Base-by-base conservation (phyloP, 2,888 invertebrate species). In the Pheosia gnoma region DNA sequence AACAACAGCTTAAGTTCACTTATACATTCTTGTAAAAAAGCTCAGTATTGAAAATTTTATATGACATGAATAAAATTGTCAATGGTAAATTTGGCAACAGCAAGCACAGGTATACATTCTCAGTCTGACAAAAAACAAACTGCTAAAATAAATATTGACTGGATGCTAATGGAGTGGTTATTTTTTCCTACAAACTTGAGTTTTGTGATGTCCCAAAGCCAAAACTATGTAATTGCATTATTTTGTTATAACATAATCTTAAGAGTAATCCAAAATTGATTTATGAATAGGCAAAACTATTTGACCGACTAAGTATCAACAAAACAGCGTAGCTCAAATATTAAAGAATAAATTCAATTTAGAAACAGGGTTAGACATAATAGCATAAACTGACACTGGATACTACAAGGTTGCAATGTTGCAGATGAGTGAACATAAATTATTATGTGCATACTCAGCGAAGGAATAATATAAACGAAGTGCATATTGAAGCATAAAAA, bases 21-120 rank as follows among this genome's bases (percentile, higher is more conserved):
- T 64, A n/a, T n/a, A 68, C 58, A 62, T 56, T 45, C 64, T 63
- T 70, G 63, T 60, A 67, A 66, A 60, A 59, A 70, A 68, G 63
- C 58, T 62, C 59, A 55, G 55, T 58, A 59, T 62, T 37, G 53
- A 8, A n/a, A 6, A n/a, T 54, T 74, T 69, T 67, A 60, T 62
- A 67, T 61, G 59, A 67, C 61, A 66, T 66, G 65, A 70, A 70
- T 70, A 72, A 67, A 81, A 83, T 88, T 88, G 88, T 86, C 86
- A 86, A 83, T 84, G 65, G 75, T 79, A 74, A 78, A 78, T 87
- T 89, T 89, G 88, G 89, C 89, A 85, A 81, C 79, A 80, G 79
- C 76, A 86, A 85, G 82, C 81, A 75, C 69, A 78, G 72, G 73
- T 80, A 80, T 77, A 73, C 70, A 72, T 68, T 67, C 62, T 84